Evolutionary conservation across 2,797 vertebrate genomes (phyloP).

Genomic region (Telmatherina bonti): DNA sequence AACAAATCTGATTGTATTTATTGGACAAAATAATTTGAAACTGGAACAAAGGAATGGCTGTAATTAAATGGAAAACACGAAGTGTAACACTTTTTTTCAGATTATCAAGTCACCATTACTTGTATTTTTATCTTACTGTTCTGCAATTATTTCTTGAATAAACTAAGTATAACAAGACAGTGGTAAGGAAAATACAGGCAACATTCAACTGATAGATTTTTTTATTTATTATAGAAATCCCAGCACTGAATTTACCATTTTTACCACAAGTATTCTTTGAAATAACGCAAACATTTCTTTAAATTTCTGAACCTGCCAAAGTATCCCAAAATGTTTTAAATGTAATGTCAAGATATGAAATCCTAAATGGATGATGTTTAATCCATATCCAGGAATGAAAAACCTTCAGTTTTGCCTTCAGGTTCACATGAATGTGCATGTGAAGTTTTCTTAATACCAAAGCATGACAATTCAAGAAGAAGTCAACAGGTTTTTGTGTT

Average conservation of each 20-base stretch:
- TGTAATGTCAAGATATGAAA: background rate
- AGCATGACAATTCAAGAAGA: conserved; percentile 42
- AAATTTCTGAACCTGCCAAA: background rate
- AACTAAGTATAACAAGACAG: background rate
- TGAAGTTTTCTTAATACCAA: conserved; percentile 46
- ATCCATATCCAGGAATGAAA: background rate
- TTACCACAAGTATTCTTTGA: background rate
- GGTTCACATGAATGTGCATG: conserved; percentile 28
- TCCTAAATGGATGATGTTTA: conserved; percentile 1
- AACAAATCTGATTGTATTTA: conserved; percentile 40
- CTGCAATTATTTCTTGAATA: background rate
- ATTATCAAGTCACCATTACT: background rate
- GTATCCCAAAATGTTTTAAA: background rate
- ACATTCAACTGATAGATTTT: background rate
- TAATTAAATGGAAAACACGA: background rate
- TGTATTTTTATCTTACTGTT: background rate
- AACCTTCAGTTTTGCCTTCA: conserved; percentile 10
- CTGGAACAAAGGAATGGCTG: background rate
- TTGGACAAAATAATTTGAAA: conserved; percentile 14
- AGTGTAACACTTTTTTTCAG: background rate
- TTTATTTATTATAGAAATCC: background rate
- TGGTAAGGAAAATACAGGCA: background rate
- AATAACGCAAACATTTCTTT: background rate
- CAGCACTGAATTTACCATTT: conserved; percentile 2
- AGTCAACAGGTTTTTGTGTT: background rate